Evolutionary conservation across 1,140 invertebrate genomes (phyloP).

Genomic region (Tenebrio molitor): DNA sequence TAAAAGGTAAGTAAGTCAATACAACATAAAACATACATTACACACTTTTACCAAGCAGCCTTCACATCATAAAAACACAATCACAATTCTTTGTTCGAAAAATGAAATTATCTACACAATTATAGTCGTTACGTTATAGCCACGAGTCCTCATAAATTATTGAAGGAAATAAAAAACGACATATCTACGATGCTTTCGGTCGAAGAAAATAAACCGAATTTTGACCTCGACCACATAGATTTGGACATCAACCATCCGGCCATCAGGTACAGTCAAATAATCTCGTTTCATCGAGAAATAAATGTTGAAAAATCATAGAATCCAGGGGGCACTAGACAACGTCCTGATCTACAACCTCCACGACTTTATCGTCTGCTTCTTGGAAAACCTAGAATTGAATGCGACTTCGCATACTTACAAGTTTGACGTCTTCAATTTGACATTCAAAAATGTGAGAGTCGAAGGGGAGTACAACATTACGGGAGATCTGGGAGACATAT

Average conservation of each 20-base stretch:
- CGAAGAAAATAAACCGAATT: neutral
- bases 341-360: neutral
- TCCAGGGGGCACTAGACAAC: slow-evolving; percentile 6
- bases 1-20: neutral
- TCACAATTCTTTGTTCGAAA: too few relatives aligned
- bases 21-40: too few relatives aligned
- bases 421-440: slow-evolving; percentile 51
- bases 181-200: neutral
- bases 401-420: neutral
- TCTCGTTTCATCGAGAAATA: too few relatives aligned
- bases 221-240: slow-evolving; percentile 11
- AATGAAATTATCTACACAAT: too few relatives aligned
- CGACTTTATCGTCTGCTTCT: neutral
- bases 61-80: neutral
- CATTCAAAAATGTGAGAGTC: slow-evolving; percentile 53
- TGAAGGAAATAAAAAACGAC: slow-evolving; percentile 16
- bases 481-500: slow-evolving; percentile 50
- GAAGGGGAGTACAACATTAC: slow-evolving; percentile 52
- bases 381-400: neutral
- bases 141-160: neutral
- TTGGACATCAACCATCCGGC: slow-evolving; percentile 8
- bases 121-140: neutral
- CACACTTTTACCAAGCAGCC: neutral
- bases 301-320: neutral
- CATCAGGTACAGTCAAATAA: slow-evolving; percentile 20